phyloP scores from a whole-genome alignment of 2,888 invertebrate genomes.

The Eupithecia inturbata region DNA sequence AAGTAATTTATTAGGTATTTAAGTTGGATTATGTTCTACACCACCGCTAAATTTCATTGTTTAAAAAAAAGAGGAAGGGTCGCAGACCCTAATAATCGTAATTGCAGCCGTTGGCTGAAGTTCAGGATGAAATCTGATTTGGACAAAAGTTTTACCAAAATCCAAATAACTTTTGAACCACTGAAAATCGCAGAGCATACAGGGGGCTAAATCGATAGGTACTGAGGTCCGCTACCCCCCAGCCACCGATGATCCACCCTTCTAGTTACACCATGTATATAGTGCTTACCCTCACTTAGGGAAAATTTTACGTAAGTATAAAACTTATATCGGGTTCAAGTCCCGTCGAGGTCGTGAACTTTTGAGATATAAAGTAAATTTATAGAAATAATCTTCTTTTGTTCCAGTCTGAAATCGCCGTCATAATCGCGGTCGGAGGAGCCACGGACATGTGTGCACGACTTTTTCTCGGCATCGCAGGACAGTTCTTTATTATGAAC shows the following conservation, averaged over 20 bases:
- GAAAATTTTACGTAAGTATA: background rate
- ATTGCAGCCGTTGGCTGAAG: no score
- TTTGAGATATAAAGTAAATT: background rate
- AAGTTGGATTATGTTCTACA: background rate
- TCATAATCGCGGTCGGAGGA: slow-evolving; percentile 85
- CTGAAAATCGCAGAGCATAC: no score
- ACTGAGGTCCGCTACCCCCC: no score
- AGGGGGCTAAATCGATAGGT: no score
- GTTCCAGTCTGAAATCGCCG: slow-evolving; percentile 80
- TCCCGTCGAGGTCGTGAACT: background rate
- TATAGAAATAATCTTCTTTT: background rate
- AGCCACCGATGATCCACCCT: no score
- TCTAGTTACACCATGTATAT: no score
- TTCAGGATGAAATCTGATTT: no score
- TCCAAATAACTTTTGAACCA: no score
- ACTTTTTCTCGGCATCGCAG: slow-evolving; percentile 83
- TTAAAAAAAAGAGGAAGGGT: no score
- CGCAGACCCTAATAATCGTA: no score
- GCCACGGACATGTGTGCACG: slow-evolving; percentile 85
- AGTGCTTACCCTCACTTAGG: background rate
- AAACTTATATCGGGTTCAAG: background rate
- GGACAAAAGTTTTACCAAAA: no score
- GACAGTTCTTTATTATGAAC: slow-evolving; percentile 81
- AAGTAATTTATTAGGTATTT: background rate
- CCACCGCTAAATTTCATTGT: background rate